Conservation (phyloP, 2,797 vertebrate species). For the Scomberomorus guttatus region DNA sequence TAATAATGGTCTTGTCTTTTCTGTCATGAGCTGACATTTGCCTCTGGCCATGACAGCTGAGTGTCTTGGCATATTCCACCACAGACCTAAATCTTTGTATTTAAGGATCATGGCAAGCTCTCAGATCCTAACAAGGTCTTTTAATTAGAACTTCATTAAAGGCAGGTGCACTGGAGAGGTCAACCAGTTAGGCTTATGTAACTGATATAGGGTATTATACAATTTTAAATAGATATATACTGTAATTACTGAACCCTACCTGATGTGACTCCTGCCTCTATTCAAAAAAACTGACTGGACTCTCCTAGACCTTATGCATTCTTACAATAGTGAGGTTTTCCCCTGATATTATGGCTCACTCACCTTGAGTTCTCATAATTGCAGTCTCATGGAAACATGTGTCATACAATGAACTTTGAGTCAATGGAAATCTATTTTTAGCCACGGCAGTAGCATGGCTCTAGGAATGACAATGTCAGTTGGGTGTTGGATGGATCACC, state of each 20-base stretch:
- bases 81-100: neutral
- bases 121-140: constrained; percentile 6
- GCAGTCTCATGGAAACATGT: neutral
- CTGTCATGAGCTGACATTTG: constrained; percentile 36
- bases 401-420: neutral
- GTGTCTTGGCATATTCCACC: constrained; percentile 4
- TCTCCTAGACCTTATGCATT: neutral
- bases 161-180: constrained; percentile 20
- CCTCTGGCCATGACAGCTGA: constrained; percentile 20
- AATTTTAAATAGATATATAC: neutral
- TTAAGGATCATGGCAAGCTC: constrained; percentile 12
- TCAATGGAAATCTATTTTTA: neutral
- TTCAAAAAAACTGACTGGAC: neutral
- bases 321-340: neutral
- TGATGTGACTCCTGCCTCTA: neutral
- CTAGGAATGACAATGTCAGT: too few relatives aligned
- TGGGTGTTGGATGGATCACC: neutral
- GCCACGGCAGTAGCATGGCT: neutral
- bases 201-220: neutral
- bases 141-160: constrained; percentile 26
- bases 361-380: neutral
- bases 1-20: constrained; percentile 22
- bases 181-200: constrained; percentile 6
- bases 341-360: neutral
- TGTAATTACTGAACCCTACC: neutral